phyloP scores from a whole-genome alignment of 23 tunicate genomes.

The Halocynthia aurantium region DNA sequence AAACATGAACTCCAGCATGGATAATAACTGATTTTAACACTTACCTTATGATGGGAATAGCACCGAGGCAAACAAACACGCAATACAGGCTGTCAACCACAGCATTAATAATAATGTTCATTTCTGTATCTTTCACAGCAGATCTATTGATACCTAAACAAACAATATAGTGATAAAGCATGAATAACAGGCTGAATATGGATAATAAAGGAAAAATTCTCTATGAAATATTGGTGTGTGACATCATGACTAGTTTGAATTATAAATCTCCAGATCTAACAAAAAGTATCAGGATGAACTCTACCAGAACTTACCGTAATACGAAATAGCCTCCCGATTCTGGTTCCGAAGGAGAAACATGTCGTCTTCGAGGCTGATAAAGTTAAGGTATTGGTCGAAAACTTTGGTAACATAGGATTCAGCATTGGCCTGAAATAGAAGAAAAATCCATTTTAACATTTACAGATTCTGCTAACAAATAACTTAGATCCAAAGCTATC shows the following conservation, averaged over 20 bases:
- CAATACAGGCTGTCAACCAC: constrained; percentile 87
- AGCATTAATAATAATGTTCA: constrained; percentile 53
- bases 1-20: too few relatives aligned
- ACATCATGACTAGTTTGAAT: too few relatives aligned
- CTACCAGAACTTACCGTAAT: constrained; percentile 35
- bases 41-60: constrained; percentile 71
- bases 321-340: constrained; percentile 36
- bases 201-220: too few relatives aligned
- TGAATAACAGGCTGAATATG: too few relatives aligned
- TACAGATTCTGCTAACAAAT: too few relatives aligned
- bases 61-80: constrained; percentile 87
- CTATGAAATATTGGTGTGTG: too few relatives aligned
- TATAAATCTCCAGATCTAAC: too few relatives aligned
- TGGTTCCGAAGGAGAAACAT: constrained; percentile 68
- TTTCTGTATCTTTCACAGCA: constrained; percentile 78
- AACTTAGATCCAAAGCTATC: too few relatives aligned
- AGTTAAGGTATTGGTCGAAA: constrained; percentile 86
- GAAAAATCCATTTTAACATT: background rate
- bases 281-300: too few relatives aligned
- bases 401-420: constrained; percentile 67
- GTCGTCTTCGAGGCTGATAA: constrained; percentile 81
- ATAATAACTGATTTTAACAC: background rate
- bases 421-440: constrained; percentile 35
- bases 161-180: background rate
- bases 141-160: constrained; percentile 50